Base-by-base conservation (phyloP, 2,888 invertebrate species). In the Beris morrisii region DNA sequence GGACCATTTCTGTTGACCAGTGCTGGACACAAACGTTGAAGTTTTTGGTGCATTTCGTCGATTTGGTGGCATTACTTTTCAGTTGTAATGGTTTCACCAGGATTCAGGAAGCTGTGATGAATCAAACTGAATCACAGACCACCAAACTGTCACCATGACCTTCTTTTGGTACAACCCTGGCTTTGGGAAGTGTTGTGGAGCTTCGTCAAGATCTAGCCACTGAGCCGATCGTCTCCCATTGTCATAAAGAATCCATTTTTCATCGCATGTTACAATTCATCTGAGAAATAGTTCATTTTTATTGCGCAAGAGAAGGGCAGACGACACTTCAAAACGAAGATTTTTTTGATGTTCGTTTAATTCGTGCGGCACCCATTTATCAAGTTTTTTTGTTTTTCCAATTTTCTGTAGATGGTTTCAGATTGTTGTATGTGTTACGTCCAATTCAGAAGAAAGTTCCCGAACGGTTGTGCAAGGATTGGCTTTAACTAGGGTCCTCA, bases 161-260 rank as follows among this genome's bases (percentile, higher is more conserved):
- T 15, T 22, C 53, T 53, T 28, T 15, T 4, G 53, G 22, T 53
- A 22, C 22, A 53, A 15, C 4, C 28, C 15, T 22, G 4, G 53
- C 22, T 53, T 53, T 15, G 53, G 22, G 7, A 15, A 5, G 30
- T 53, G 13, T 12, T 53, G 4, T 15, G 53, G 53, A 6, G 53
- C 53, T 11, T 53, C 11, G 11, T 28, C 53, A 28, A 4, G 5
- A 28, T 53, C 53, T 28, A 53, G 28, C 53, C 53, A 53, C 28
- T 53, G 53, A 9, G 53, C 22, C 30, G 12, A 53, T 22, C 22
- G 53, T 28, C 15, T 7, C 4, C 53, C 28, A 5, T 53, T 53
- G 53, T 53, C 53, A 5, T 53, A 53, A 4, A 53, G 53, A 5
- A 53, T 53, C 11, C 53, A 28, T 22, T 53, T 53, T 53, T 53